Percentiles rank a stretch among this genome's conserved stretches.
Conservation (phyloP, 2,797 vertebrate species). For the Myotis planiceps region DNA sequence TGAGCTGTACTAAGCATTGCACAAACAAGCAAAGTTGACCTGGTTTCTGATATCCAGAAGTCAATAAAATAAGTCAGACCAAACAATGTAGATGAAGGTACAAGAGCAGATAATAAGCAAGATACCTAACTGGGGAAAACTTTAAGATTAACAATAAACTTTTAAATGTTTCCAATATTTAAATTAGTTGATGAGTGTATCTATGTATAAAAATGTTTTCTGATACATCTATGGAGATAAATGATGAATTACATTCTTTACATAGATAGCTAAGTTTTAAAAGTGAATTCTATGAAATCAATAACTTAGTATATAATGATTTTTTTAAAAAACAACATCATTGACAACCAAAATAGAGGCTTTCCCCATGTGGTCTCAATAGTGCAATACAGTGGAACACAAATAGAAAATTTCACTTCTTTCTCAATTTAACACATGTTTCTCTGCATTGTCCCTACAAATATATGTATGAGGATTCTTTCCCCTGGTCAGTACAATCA, state of each 20-base stretch:
- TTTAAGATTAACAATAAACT: not conserved
- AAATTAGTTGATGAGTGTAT: not conserved
- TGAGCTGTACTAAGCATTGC: not conserved
- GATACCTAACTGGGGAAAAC: not conserved
- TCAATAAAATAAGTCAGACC: not conserved
- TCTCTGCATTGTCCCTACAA: not conserved
- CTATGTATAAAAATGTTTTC: not conserved
- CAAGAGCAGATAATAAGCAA: not conserved
- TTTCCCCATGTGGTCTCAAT: not conserved
- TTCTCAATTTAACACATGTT: not conserved
- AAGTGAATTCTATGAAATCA: not conserved
- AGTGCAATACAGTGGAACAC: not conserved
- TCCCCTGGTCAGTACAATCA: not conserved
- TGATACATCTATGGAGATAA: not conserved
- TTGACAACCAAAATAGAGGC: not conserved
- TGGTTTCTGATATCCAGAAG: not conserved
- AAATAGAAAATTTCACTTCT: not conserved
- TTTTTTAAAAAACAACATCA: conserved; percentile 2
- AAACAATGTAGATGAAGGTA: not conserved
- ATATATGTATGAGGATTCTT: not conserved
- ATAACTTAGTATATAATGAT: not conserved
- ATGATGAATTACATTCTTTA: not conserved
- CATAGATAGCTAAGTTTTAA: not conserved
- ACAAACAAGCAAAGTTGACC: not conserved
- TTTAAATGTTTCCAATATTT: not conserved